Conservation (phyloP, 1,140 invertebrate genomes). For the Plodia interpunctella region DNA sequence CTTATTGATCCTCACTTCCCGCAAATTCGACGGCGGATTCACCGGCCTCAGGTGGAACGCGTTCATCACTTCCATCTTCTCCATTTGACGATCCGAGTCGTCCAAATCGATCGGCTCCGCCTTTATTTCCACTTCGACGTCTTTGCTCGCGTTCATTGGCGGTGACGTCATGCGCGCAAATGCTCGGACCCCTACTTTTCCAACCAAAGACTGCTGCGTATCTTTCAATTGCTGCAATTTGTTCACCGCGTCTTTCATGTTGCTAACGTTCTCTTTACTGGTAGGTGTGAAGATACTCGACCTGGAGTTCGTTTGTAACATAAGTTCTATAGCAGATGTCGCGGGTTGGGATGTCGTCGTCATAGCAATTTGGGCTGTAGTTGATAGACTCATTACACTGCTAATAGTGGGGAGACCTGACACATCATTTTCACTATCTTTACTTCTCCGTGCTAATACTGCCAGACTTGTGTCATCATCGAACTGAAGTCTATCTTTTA, state of each 20-base stretch:
- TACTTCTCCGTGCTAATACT: constrained; percentile 32
- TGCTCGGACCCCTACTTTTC: constrained; percentile 55
- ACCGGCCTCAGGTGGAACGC: constrained; percentile 56
- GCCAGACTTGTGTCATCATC: constrained; percentile 55
- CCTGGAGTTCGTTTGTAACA: constrained; percentile 31
- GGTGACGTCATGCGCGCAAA: constrained; percentile 63
- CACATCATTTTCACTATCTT: constrained; percentile 19
- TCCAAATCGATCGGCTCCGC: constrained; percentile 63
- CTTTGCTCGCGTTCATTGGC: constrained; percentile 17
- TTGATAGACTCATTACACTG: constrained; percentile 48
- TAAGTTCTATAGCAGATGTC: constrained; percentile 29
- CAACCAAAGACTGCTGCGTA: constrained; percentile 34
- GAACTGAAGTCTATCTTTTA: constrained; percentile 33
- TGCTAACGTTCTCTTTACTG: constrained; percentile 45
- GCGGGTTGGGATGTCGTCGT: constrained; percentile 22
- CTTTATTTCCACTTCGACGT: constrained; percentile 62
- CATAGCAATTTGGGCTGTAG: constrained; percentile 21
- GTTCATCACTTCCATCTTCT: constrained; percentile 65
- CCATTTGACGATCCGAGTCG: constrained; percentile 48
- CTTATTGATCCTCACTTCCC: constrained; percentile 61
- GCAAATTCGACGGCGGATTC: constrained; percentile 36
- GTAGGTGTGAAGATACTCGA: constrained; percentile 52
- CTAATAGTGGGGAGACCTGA: constrained; percentile 54
- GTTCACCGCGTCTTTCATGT: constrained; percentile 45
- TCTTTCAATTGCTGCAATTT: constrained; percentile 42